Conservation (phyloP, 2,888 invertebrate species). For the Diaperis boleti region DNA sequence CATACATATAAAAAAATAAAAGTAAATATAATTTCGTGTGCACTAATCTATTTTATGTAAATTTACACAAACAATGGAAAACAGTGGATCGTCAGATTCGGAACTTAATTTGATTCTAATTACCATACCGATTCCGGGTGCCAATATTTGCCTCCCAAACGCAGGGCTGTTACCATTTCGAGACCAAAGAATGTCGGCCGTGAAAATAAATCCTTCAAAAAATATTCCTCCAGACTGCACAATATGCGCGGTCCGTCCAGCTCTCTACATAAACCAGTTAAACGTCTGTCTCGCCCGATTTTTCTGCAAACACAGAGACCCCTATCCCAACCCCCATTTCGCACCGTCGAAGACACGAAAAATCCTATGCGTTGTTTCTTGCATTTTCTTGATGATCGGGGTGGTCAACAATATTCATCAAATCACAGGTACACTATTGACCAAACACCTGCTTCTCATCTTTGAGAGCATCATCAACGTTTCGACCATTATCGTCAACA, state of each 20-base stretch:
- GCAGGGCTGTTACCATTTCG: too few relatives aligned
- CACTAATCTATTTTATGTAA: too few relatives aligned
- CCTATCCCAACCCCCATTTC: not conserved
- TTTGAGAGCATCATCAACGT: not conserved
- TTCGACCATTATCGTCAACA: not conserved
- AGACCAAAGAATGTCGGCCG: too few relatives aligned
- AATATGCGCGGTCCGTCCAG: slow-evolving; percentile 13
- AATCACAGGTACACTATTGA: not conserved
- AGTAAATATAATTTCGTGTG: too few relatives aligned
- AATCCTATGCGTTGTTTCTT: not conserved
- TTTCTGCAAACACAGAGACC: slow-evolving; percentile 3
- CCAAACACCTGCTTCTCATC: not conserved
- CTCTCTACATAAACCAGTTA: slow-evolving; percentile 2
- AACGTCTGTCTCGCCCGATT: slow-evolving; percentile 5
- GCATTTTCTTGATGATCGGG: not conserved
- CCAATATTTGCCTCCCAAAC: too few relatives aligned
- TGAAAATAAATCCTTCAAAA: too few relatives aligned
- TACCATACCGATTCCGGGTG: too few relatives aligned
- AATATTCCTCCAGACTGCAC: slow-evolving; percentile 4
- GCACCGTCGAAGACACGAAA: not conserved
- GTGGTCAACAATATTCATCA: not conserved
- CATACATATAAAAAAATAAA: too few relatives aligned
- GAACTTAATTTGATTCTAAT: too few relatives aligned
- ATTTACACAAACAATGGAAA: too few relatives aligned
- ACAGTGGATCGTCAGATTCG: too few relatives aligned